Conservation (phyloP, 1,140 invertebrate species). For the Drosophila tropicalis region DNA sequence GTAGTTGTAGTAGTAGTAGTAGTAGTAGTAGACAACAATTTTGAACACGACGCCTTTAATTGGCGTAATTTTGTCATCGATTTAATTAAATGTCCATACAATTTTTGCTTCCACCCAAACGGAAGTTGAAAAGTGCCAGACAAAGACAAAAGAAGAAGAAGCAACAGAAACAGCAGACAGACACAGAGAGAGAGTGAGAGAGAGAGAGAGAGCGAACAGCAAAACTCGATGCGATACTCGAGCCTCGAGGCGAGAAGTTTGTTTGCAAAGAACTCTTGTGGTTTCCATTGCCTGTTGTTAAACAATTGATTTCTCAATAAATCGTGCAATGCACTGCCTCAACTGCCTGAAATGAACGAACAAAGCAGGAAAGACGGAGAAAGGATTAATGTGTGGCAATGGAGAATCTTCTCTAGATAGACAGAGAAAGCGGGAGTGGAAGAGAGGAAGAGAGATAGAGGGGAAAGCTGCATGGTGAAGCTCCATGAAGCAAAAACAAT, state of each 20-base stretch:
- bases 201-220: not conserved
- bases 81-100: conserved; percentile 77
- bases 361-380: conserved; percentile 37
- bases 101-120: conserved; percentile 50
- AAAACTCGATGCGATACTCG: conserved; percentile 25
- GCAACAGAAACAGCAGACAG: not conserved
- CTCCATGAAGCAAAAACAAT: conserved; percentile 75
- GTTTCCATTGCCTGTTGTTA: conserved; percentile 81
- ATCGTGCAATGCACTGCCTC: conserved; percentile 73
- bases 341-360: not conserved
- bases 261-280: conserved; percentile 81
- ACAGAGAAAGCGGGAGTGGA: too few relatives aligned
- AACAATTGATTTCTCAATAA: conserved; percentile 82
- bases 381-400: conserved; percentile 22
- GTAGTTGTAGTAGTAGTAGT: not conserved
- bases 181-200: too few relatives aligned
- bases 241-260: conserved; percentile 79
- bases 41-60: conserved; percentile 74
- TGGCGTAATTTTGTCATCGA: conserved; percentile 81
- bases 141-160: conserved; percentile 20
- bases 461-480: conserved; percentile 17
- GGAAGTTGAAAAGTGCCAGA: conserved; percentile 55
- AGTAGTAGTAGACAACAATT: conserved; percentile 54
- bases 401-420: too few relatives aligned
- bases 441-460: not conserved